phyloP scores from a whole-genome alignment of 2,113 vertebrate species.

The Nothoprocta pentlandii region DNA sequence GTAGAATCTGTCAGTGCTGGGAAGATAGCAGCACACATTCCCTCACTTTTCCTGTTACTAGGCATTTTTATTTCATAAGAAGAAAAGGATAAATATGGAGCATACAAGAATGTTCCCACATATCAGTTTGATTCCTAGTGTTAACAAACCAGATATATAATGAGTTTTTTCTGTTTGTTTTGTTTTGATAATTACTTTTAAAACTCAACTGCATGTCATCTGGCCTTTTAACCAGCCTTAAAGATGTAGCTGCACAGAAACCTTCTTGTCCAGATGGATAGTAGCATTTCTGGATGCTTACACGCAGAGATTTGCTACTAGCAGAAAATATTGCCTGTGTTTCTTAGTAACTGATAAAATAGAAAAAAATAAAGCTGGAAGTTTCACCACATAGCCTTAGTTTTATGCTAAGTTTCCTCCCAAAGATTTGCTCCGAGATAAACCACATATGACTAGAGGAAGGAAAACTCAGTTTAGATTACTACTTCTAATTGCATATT shows the following conservation, averaged over 20 bases:
- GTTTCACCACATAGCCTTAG: neutral
- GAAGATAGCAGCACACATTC: neutral
- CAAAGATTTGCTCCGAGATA: neutral
- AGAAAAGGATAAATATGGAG: neutral
- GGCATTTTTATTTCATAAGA: neutral
- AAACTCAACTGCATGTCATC: neutral
- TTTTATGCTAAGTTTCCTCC: neutral
- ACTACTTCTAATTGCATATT: neutral
- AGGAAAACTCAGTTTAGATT: neutral
- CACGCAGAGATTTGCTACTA: neutral
- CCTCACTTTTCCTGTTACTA: neutral
- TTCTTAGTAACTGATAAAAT: slow-evolving; percentile 54
- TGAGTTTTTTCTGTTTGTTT: neutral
- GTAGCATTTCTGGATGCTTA: neutral
- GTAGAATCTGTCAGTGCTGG: neutral
- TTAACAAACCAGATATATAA: neutral
- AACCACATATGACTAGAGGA: neutral
- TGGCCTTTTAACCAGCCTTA: neutral
- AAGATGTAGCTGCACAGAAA: neutral
- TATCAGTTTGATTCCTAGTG: neutral
- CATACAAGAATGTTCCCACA: neutral
- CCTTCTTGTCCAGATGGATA: neutral
- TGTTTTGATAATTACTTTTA: neutral
- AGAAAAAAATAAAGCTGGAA: neutral
- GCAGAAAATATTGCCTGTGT: slow-evolving; percentile 11